Evolutionary conservation across 2,113 vertebrate genomes (phyloP).

Genomic region (Lepisosteus oculatus): DNA sequence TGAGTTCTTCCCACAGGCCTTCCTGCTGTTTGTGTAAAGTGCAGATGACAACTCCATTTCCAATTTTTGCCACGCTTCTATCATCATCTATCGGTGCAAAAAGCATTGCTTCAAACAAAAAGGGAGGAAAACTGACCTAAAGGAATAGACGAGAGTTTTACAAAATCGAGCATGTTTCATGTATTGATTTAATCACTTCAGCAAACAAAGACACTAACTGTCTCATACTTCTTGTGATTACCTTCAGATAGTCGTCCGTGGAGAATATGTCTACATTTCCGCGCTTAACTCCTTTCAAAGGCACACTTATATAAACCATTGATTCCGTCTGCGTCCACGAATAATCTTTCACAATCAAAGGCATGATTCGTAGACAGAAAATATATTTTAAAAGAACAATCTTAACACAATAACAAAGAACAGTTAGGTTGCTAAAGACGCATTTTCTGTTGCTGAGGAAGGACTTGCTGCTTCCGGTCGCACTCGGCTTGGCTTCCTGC

Average conservation of each 20-base stretch:
- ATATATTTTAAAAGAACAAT: too few species aligned
- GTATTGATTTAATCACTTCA: neutral
- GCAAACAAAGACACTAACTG: neutral
- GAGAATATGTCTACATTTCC: slow-evolving; percentile 68
- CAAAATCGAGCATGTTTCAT: neutral
- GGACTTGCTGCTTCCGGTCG: slow-evolving; percentile 1
- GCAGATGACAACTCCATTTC: slow-evolving; percentile 71
- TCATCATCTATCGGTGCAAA: slow-evolving; percentile 76
- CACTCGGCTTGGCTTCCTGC: neutral
- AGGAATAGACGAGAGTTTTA: neutral
- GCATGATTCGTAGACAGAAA: slow-evolving; percentile 58
- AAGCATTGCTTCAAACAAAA: slow-evolving; percentile 83
- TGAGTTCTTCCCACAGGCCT: slow-evolving; percentile 74
- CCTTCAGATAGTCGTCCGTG: slow-evolving; percentile 84
- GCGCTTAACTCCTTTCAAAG: slow-evolving; percentile 63
- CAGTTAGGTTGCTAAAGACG: slow-evolving; percentile 25
- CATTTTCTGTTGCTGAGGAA: slow-evolving; percentile 24
- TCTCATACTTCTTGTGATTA: slow-evolving; percentile 31
- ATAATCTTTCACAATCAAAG: slow-evolving; percentile 70
- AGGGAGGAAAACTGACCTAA: slow-evolving; percentile 85
- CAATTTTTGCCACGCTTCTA: slow-evolving; percentile 78
- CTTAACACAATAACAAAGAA: neutral
- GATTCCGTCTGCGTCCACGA: slow-evolving; percentile 76
- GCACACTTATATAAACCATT: slow-evolving; percentile 68
- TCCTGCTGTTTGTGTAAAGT: slow-evolving; percentile 76